Evolutionary conservation across 2,888 invertebrate species (phyloP), one percentile per base, ranked within the genome.

Genomic region (Hesperia comma): DNA sequence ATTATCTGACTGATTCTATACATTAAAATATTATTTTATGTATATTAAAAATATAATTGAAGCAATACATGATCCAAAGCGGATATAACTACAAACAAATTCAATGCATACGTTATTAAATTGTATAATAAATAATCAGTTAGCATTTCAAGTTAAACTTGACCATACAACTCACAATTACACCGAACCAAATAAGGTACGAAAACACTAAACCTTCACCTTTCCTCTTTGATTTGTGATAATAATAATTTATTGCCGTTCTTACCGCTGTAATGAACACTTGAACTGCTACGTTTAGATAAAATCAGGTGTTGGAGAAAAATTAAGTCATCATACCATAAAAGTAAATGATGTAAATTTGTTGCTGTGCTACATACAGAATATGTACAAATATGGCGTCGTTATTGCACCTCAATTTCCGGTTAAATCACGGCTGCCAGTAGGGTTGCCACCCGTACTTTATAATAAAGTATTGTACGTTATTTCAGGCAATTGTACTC

Each of bases 261-360:
- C 57, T 57, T n/a, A 26, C 43, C 5, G 17, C 55, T 56, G 15
- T 63, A 56, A 56, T 56, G 21, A 56, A 56, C 19, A 64, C 40
- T 41, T 51, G 57, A n/a, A 26, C 49, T 41, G 57, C 51, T 57
- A 41, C 40, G 19, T 57, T 64, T 64, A 58, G 51, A 64, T 58
- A 51, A 10, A 57, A 57, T 57, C 37, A 43, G 8, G 40, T 58
- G 57, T 58, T 51, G 51, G 32, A 32, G 63, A 51, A 64, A 64
- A 64, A 64, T 64, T 57, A 49, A 64, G 63, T 64, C 41, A 58
- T 64, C 57, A 64, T 8, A 15, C 63, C 57, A 51, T 64, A 64
- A 32, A 51, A 33, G 57, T 26, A 46, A 12, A 33, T 37, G 17
- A 55, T 26, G 41, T 40, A 17, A 55, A 41, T 55, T 56, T 37